phyloP scores from a whole-genome alignment of 2,113 vertebrate genomes.

The Amblyornis subalaris region DNA sequence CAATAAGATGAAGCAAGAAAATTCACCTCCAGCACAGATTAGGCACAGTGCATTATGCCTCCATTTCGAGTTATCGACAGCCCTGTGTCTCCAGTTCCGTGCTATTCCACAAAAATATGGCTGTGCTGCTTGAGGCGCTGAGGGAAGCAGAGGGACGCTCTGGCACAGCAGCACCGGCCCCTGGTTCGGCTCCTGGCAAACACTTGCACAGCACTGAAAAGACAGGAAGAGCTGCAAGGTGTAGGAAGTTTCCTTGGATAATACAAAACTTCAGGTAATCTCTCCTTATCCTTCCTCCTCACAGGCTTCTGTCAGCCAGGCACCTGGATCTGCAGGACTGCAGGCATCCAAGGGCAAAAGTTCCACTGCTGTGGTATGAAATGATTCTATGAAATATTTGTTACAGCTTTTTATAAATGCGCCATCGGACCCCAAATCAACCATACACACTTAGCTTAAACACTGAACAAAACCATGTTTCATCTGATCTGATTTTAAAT shows the following conservation, averaged over 20 bases:
- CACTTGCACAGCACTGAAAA: not conserved
- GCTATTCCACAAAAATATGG: not conserved
- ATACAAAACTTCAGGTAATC: not conserved
- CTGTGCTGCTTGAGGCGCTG: not conserved
- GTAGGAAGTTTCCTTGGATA: not conserved
- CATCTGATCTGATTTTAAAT: not conserved
- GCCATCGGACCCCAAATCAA: not conserved
- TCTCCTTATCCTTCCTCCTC: not conserved
- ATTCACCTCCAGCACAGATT: not conserved
- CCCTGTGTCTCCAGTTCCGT: not conserved
- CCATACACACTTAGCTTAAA: not conserved
- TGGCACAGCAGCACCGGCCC: not conserved
- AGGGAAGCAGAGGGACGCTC: not conserved
- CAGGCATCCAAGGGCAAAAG: not conserved
- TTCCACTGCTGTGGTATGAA: not conserved
- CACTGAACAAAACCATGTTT: not conserved
- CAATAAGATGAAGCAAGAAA: not conserved
- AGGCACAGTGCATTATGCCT: not conserved
- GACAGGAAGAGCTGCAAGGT: not conserved
- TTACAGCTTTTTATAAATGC: not conserved
- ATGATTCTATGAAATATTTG: not conserved
- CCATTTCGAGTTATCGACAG: not conserved
- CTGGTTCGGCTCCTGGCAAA: rapidly evolving
- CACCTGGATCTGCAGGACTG: not conserved
- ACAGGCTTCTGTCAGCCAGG: not conserved